Evolutionary conservation across 23 tunicate genomes (phyloP).

Genomic region (Aplidium turbinatum): DNA sequence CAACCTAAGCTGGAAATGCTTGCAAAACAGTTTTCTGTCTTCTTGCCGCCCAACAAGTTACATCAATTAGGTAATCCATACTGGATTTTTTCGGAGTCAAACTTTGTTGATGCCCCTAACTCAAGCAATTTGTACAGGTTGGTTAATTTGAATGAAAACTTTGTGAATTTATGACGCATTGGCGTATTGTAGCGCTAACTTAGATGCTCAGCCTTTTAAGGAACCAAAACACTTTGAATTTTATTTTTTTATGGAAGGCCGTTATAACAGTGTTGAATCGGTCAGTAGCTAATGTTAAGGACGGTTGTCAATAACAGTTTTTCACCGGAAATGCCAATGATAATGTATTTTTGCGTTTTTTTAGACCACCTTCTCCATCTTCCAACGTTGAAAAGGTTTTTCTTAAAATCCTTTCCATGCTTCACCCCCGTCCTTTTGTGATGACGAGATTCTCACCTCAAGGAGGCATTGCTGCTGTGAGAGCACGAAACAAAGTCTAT

Average conservation of each 20-base stretch:
- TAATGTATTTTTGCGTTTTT: too few relatives aligned
- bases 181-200: too few relatives aligned
- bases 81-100: constrained; percentile 24
- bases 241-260: too few relatives aligned
- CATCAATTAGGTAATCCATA: constrained; percentile 35
- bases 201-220: too few relatives aligned
- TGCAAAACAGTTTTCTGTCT: constrained; percentile 41
- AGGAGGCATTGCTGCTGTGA: constrained; percentile 56
- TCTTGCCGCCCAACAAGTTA: constrained; percentile 23
- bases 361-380: constrained; percentile 29
- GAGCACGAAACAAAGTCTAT: constrained; percentile 39
- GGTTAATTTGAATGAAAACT: too few relatives aligned
- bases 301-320: not conserved
- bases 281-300: too few relatives aligned
- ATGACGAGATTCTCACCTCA: constrained; percentile 60
- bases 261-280: too few relatives aligned
- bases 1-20: constrained; percentile 2
- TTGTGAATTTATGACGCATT: too few relatives aligned
- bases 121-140: too few relatives aligned
- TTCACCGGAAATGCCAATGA: not conserved
- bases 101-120: too few relatives aligned
- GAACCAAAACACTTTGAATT: too few relatives aligned
- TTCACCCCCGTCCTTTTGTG: constrained; percentile 64
- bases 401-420: constrained; percentile 22
- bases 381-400: constrained; percentile 34